Evolutionary conservation across 2,888 invertebrate genomes (phyloP), one percentile per base, ranked within the genome.

Genomic region (Spilarctia lutea): DNA sequence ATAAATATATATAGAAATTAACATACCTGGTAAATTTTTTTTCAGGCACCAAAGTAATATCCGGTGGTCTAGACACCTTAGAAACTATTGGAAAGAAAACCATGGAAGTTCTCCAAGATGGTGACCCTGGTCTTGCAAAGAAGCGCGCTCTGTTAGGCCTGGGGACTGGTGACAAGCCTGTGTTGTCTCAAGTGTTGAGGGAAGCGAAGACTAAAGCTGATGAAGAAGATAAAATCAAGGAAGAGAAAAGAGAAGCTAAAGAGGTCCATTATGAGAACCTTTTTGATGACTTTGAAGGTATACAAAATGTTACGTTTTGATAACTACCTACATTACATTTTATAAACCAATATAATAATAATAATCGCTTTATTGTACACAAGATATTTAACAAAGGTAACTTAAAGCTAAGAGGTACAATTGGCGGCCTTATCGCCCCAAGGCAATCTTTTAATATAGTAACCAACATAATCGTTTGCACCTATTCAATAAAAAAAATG

Each of bases 31-130:
- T 6, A 27, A 39, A n/a, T 33, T n/a, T 18, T 24, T 16, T 90
- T 92, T 3, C 85, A 96, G 96, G 98, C 3, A 96, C 96, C 70
- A 97, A 97, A 94, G 98, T 98, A 0, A 96, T 98, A 81, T 96
- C 97, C 27, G 98, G 98, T 0, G 98, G 98, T 33, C 93, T 98
- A 39, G 99, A 98, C 88, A 99, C 99, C 0, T 93, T 99, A 68
- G 99, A 99, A 93, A 97, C 98, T 0, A 98, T 99, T 81, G 99
- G 99, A 13, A 99, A 99, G 91, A 99, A 99, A 91, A 99, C 99
- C 0, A 98, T 99, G 97, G 98, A 98, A 89, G 98, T 98, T 0
- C 93, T 99, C 1, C 98, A 99, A 90, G 99, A 99, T 76, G 98
- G 98, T 45, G 99, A 99, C 92, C 99, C 99, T 0, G 98, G 98